Evolutionary conservation across 1,140 invertebrate species (phyloP).

Genomic region (Drosophila melanica): DNA sequence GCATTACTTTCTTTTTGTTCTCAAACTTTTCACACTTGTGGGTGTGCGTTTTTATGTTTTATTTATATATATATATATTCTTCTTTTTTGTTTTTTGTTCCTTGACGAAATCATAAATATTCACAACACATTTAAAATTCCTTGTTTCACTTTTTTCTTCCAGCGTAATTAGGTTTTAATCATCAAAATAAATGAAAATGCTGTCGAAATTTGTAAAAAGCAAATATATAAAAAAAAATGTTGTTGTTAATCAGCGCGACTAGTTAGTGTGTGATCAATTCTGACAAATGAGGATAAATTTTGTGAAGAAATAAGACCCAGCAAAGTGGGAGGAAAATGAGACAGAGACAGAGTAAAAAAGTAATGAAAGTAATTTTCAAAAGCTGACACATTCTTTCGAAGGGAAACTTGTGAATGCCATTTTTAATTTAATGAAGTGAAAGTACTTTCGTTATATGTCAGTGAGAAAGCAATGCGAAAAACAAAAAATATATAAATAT

Average conservation of each 20-base stretch:
- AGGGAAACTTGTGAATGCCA: slow-evolving; percentile 8
- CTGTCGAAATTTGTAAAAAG: slow-evolving; percentile 26
- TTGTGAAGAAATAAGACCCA: slow-evolving; percentile 27
- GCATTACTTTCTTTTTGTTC: slow-evolving; percentile 28
- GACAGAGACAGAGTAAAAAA: slow-evolving; percentile 1
- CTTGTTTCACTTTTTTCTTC: slow-evolving; percentile 21
- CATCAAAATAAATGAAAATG: slow-evolving; percentile 50
- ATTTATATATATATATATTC: not conserved
- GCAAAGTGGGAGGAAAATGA: not conserved
- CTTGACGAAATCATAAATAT: slow-evolving; percentile 76
- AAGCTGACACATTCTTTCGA: slow-evolving; percentile 8
- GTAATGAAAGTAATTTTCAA: slow-evolving; percentile 30
- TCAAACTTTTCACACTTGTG: slow-evolving; percentile 62
- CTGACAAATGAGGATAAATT: slow-evolving; percentile 63
- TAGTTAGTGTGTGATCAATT: slow-evolving; percentile 60
- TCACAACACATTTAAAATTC: slow-evolving; percentile 82
- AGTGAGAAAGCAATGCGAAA: not conserved
- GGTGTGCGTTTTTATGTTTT: slow-evolving; percentile 7
- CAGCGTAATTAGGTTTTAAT: slow-evolving; percentile 77
- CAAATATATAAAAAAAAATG: slow-evolving; percentile 9
- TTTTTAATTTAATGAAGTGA: slow-evolving; percentile 14
- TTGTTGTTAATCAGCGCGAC: slow-evolving; percentile 49
- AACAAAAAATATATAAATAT: not conserved
- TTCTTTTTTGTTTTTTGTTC: slow-evolving; percentile 36
- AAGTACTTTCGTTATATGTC: not conserved